These are phyloP conservation scores for Etheostoma spectabile DNA, from an alignment of 2,113 vertebrate genomes.

Conservation along the genomic window DNA sequence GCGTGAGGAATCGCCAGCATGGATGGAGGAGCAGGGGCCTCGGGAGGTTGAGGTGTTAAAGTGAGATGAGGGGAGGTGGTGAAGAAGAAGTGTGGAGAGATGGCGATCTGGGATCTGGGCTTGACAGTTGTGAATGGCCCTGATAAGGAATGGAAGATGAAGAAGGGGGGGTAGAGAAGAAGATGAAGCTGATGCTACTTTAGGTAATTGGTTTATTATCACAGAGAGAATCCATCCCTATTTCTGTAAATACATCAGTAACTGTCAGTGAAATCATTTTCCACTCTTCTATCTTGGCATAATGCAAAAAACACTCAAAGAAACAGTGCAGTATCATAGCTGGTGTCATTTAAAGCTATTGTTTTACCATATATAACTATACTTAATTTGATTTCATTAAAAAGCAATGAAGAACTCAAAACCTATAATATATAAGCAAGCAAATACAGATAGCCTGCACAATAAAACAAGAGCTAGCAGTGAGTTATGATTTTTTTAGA, in stretches of 20 bases:
- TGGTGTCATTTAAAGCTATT: neutral
- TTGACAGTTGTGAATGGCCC: slow-evolving; percentile 49
- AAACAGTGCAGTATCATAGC: slow-evolving; percentile 13
- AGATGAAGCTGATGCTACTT: slow-evolving; percentile 64
- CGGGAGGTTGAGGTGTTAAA: slow-evolving; percentile 70
- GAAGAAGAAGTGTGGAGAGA: slow-evolving; percentile 25
- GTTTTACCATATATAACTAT: too few species aligned
- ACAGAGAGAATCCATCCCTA: slow-evolving; percentile 58
- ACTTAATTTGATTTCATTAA: too few species aligned
- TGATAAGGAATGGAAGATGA: slow-evolving; percentile 61
- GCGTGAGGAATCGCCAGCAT: slow-evolving; percentile 30
- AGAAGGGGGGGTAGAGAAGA: slow-evolving; percentile 23
- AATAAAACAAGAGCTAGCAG: neutral
- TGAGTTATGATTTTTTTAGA: neutral
- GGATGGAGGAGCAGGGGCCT: slow-evolving; percentile 51
- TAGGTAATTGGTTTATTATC: slow-evolving; percentile 72
- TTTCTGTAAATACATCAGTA: slow-evolving; percentile 58
- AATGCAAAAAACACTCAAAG: slow-evolving; percentile 24
- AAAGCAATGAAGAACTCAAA: slow-evolving; percentile 11
- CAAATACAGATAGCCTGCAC: neutral
- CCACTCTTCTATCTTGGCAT: slow-evolving; percentile 34
- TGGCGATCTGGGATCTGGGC: slow-evolving; percentile 47
- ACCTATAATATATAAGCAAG: neutral
- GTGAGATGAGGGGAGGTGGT: slow-evolving; percentile 54
- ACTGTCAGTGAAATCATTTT: slow-evolving; percentile 52